These are phyloP conservation scores for Zoroaster sp. DNA, from an alignment of 53 echinoderm and acorn worm genomes.

Conservation along the genomic window DNA sequence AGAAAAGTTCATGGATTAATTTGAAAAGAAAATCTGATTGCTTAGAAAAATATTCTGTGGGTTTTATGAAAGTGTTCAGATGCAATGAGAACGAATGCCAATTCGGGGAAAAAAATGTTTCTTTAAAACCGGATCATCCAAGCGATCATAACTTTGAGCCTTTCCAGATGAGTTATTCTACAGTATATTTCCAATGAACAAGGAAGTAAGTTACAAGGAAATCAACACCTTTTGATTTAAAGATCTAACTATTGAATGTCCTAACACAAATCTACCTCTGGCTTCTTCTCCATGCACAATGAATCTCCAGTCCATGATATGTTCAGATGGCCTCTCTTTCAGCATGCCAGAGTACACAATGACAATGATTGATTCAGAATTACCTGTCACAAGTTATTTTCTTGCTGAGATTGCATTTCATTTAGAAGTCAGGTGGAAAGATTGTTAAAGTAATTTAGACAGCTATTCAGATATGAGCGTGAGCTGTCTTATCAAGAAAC, in stretches of 20 bases:
- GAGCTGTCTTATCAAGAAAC: too few species aligned
- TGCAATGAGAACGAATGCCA: too few species aligned
- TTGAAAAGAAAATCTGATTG: too few species aligned
- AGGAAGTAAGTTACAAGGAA: too few species aligned
- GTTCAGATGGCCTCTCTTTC: not conserved
- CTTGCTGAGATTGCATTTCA: not conserved
- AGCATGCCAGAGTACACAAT: not conserved
- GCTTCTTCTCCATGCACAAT: not conserved
- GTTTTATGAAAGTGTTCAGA: too few species aligned
- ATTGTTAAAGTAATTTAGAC: too few species aligned
- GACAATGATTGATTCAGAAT: not conserved
- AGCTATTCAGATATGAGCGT: too few species aligned
- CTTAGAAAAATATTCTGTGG: too few species aligned
- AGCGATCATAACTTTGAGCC: too few species aligned
- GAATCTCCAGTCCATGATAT: not conserved
- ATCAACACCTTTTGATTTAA: constrained; percentile 3
- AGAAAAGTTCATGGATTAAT: too few species aligned
- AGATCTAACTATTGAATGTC: not conserved
- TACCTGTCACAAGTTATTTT: not conserved
- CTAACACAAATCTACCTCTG: not conserved
- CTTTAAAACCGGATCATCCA: not conserved
- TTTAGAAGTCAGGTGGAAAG: not conserved
- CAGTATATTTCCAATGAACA: not conserved
- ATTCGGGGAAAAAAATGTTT: too few species aligned
- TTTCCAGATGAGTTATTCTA: too few species aligned